phyloP scores from a whole-genome alignment of 1,140 invertebrate genomes.

The Agrypnia vestita region DNA sequence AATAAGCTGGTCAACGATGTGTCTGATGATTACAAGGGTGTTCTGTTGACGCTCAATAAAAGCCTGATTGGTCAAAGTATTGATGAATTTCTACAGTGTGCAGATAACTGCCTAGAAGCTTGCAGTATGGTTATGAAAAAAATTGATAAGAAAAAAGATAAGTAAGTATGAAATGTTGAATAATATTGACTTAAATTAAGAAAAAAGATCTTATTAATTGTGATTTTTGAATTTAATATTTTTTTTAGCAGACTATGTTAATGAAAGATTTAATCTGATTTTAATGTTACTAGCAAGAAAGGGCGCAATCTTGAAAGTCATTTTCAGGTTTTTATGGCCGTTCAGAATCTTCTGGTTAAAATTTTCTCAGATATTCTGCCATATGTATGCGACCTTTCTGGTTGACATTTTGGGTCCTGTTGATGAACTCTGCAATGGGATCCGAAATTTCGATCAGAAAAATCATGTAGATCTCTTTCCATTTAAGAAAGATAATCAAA shows the following conservation, averaged over 20 bases:
- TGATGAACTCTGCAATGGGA: too few relatives aligned
- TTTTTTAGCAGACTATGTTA: not conserved
- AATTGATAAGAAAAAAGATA: constrained; percentile 91
- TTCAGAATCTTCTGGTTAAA: not conserved
- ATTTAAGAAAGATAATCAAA: too few relatives aligned
- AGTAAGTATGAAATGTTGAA: constrained; percentile 65
- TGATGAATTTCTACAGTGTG: constrained; percentile 84
- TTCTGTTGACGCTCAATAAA: constrained; percentile 77
- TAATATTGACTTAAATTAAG: not conserved
- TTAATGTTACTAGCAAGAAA: too few relatives aligned
- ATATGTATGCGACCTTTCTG: too few relatives aligned
- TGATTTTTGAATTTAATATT: not conserved
- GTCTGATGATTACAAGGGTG: constrained; percentile 77
- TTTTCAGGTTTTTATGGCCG: not conserved
- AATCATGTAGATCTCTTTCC: too few relatives aligned
- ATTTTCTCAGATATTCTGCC: too few relatives aligned
- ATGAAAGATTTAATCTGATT: not conserved
- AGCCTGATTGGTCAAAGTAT: constrained; percentile 75
- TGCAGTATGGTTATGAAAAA: constrained; percentile 92
- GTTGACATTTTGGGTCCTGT: too few relatives aligned
- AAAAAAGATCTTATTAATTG: not conserved
- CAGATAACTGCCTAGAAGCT: constrained; percentile 81
- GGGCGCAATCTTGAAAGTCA: too few relatives aligned
- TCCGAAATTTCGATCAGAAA: too few relatives aligned
- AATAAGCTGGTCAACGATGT: constrained; percentile 80